phyloP scores from a whole-genome alignment of 2,797 vertebrate genomes.

The Clarias fuscus region DNA sequence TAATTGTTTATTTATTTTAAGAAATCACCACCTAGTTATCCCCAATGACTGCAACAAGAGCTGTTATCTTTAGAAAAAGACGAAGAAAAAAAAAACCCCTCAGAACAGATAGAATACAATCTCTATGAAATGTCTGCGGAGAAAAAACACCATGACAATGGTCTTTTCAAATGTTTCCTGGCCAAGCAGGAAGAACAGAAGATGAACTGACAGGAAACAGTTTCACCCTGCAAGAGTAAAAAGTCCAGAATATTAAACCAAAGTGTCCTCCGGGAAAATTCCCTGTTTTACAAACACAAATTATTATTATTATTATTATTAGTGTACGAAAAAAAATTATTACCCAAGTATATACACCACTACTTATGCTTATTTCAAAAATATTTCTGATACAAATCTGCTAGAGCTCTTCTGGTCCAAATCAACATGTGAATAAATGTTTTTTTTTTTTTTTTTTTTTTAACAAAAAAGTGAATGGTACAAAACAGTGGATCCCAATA shows the following conservation, averaged over 20 bases:
- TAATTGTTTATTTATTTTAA: not conserved
- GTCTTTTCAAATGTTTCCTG: not conserved
- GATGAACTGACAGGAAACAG: not conserved
- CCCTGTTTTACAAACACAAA: not conserved
- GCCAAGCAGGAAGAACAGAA: not conserved
- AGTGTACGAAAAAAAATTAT: not conserved
- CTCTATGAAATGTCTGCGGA: not conserved
- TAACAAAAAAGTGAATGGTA: not conserved
- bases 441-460: not conserved
- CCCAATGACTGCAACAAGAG: not conserved
- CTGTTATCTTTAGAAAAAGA: not conserved
- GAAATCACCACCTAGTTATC: not conserved
- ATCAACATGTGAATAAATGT: conserved; percentile 49
- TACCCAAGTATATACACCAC: conserved; percentile 21
- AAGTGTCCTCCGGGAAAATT: not conserved
- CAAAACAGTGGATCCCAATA: conserved; percentile 22
- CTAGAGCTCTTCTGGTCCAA: conserved; percentile 62
- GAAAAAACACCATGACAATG: not conserved
- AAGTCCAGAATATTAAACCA: not conserved
- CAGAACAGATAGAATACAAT: not conserved
- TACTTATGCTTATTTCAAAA: conserved; percentile 34
- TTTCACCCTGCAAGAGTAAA: not conserved
- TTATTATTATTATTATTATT: not conserved
- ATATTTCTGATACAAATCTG: conserved; percentile 39
- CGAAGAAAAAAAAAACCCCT: not conserved